Evolutionary conservation across 2,113 vertebrate genomes (phyloP).

Genomic region (Crypturellus undulatus): DNA sequence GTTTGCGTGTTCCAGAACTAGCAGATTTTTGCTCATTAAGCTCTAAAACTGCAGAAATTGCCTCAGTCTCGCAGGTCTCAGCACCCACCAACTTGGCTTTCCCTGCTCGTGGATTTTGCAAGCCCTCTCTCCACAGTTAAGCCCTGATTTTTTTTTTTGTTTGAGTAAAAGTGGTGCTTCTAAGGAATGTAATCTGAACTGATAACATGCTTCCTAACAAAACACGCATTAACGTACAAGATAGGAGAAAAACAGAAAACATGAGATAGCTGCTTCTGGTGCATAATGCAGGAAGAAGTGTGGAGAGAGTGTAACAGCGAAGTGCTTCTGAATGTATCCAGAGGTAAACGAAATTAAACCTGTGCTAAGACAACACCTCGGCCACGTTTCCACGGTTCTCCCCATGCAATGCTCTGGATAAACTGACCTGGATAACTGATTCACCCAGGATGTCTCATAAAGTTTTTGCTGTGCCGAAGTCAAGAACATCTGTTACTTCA

Average conservation of each 20-base stretch:
- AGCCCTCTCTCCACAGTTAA: background rate
- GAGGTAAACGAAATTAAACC: background rate
- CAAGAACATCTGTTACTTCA: constrained; percentile 12
- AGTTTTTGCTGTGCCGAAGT: background rate
- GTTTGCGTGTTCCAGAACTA: fast-evolving
- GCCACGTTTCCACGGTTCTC: background rate
- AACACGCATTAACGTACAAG: background rate
- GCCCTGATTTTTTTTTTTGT: background rate
- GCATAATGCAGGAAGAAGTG: background rate
- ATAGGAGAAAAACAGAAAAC: background rate
- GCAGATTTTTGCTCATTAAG: background rate
- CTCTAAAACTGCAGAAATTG: background rate
- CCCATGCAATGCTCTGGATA: background rate
- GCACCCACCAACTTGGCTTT: background rate
- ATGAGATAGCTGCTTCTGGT: background rate
- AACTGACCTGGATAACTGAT: constrained; percentile 19
- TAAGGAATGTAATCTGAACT: background rate
- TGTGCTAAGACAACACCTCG: constrained; percentile 5
- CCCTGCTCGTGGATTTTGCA: background rate
- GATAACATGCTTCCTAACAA: background rate
- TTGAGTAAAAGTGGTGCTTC: background rate
- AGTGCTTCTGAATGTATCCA: background rate
- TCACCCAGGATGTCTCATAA: background rate
- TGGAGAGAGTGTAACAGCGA: background rate
- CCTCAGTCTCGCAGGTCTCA: background rate